Evolutionary conservation across 2,113 vertebrate species (phyloP), one percentile per base, ranked within the genome.

Genomic region (Anolis sagrei): DNA sequence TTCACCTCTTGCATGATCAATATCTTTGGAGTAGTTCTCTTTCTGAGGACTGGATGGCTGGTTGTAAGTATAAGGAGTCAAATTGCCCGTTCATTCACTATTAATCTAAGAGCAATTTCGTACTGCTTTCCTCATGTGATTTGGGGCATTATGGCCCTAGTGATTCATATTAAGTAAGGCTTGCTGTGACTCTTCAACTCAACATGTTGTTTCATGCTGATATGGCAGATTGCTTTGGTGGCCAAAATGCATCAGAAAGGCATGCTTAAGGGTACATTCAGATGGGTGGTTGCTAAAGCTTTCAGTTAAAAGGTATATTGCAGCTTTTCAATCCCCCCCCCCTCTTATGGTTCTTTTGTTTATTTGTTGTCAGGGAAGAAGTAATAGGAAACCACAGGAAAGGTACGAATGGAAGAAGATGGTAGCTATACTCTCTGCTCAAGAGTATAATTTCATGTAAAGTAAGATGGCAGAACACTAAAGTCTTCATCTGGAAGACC

Each of bases 1-100:
- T 99, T 99, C 90, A 99, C 98, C 4, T 98, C 99, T 83, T 99
- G 99, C 92, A 99, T 99, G 98, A 99, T 99, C 96, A 99, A 99
- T 93, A 99, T 99, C 90, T 99, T 99, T 86, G 99, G 98, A 36
- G 99, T 99, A 32, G 98, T 99, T 85, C 97, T 99, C 62, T 99
- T 99, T 91, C 94, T 99, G 78, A 97, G 98, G 82, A 99, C 99
- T 0, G 99, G 99, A 73, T 99, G 97, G 97, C 96, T 99, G 0
- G 98, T 99, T 97, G 98, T 99, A 84, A 97, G 97, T 89, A 87
- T 74, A 64, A 69, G 3, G 13, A 25, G 5, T 84, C 54, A 74
- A 51, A 0, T 0, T 64, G 29, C 77, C 27, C 79, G 69, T 29
- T 51, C 10, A 34, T n/a, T 39, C 19, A 14, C 16, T 66, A 18